Base-by-base conservation (phyloP, 2,113 vertebrate genomes). In the Sinocyclocheilus grahami region DNA sequence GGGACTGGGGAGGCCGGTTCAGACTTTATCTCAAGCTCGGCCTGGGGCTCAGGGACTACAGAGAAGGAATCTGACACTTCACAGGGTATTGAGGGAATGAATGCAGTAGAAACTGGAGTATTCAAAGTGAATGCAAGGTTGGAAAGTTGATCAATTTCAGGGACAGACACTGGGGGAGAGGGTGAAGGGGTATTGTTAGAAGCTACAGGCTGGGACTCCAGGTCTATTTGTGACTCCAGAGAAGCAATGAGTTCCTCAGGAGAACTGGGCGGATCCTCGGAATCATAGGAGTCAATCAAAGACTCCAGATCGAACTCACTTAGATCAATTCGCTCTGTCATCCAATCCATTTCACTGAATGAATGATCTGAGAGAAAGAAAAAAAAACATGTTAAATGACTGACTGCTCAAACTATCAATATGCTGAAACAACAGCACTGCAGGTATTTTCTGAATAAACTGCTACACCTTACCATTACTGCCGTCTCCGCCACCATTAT, bases 261-360 rank as follows among this genome's bases (percentile, higher is more conserved):
- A 86, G 95, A 95, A 92, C 94, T 92, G 84, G 95, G 95, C 86
- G 95, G 89, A 75, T 92, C 92, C 89, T 96, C 96, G 88, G 96
- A 92, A 90, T 96, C 94, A 92, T 95, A 97, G 84, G 96, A 90
- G 89, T 92, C 92, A 89, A 97, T 95, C 78, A 98, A 94, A 18
- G 95, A 94, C 92, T 97, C 97, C 83, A 98, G 96, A 90, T 98
- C 96, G 81, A 98, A 95, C 92, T 97, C 96, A 46, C 94, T 97
- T 90, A 98, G 93, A 93, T 97, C 97, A 92, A 97, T 94, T 92
- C 95, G 96, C 94, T 98, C 96, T 85, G 96, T 95, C 97, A 98
- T 99, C 97, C 98, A 99, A 91, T 97, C 96, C 93, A 98, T 95
- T 92, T 96, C 96, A 87, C 92, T 93, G 89, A 98, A 97, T 77